phyloP scores from a whole-genome alignment of 2,888 invertebrate species.

The Flexamia atlantica region DNA sequence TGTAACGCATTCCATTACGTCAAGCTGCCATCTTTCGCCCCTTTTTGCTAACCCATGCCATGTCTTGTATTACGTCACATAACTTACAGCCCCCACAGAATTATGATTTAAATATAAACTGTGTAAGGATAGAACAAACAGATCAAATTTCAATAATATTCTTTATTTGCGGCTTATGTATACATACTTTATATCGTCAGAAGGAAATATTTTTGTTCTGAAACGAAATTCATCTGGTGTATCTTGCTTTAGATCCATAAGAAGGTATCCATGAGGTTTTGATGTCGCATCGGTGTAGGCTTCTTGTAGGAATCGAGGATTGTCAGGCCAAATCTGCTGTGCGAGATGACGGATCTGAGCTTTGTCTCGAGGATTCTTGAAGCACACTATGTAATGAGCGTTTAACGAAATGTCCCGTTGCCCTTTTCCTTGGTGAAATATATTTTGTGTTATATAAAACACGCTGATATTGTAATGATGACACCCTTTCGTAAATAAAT shows the following conservation, averaged over 20 bases:
- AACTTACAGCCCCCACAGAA: no score
- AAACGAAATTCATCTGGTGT: conserved; percentile 65
- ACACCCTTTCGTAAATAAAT: conserved; percentile 33
- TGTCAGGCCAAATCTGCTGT: conserved; percentile 67
- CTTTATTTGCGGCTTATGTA: neutral
- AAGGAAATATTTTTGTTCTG: conserved; percentile 65
- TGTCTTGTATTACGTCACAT: no score
- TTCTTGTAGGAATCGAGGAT: conserved; percentile 66
- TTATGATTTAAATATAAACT: no score
- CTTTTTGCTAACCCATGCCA: no score
- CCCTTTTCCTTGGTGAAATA: conserved; percentile 69
- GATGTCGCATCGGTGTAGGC: conserved; percentile 66
- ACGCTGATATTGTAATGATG: conserved; percentile 51
- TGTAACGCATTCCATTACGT: no score
- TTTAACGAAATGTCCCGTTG: conserved; percentile 68
- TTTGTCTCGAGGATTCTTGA: conserved; percentile 68
- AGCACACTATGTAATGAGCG: conserved; percentile 68
- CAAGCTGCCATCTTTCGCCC: no score
- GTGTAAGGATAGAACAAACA: no score
- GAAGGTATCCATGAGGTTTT: conserved; percentile 66
- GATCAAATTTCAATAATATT: no score
- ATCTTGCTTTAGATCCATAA: conserved; percentile 67
- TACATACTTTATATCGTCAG: conserved; percentile 24
- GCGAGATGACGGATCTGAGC: conserved; percentile 66
- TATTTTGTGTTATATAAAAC: conserved; percentile 68